Base-by-base conservation (phyloP, 2,797 vertebrate species). In the Peromyscus nudipes region DNA sequence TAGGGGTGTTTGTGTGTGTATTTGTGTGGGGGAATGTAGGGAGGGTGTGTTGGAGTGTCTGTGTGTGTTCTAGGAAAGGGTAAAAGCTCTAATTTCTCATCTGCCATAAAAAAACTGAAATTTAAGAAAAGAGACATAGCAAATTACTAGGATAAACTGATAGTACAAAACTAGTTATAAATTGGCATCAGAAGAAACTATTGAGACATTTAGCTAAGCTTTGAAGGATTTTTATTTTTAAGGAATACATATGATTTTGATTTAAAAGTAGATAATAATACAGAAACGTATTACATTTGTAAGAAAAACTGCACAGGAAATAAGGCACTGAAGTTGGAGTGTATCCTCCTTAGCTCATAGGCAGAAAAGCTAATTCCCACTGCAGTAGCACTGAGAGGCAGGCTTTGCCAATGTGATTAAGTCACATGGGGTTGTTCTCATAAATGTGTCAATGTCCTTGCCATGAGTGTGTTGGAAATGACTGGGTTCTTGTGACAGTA, bases 181-280 rank as follows among this genome's bases (percentile, higher is more conserved):
- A 11, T 65, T 84, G 34, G 21, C 65, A 27, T 34, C 46, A 92
- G 12, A 91, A 92, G 69, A 91, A 13, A 57, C 4, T 55, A 14
- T 40, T 88, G 31, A 7, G 40, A 79, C 40, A 34, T 76, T 52
- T n/a, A 83, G 84, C 69, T 90, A 27, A 91, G 1, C 10, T 31
- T 85, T 64, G 14, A 64, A 89, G 12, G 64, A 69, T 57, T 49
- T 80, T 93, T 52, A 81, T 71, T 81, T 96, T 91, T 87, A 95
- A 92, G 23, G 6, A 91, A 69, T 17, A 46, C 14, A 43, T 12
- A 8, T 69, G 77, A 75, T 94, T 94, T 94, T 89, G 40, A 79
- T 86, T 86, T 49, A 75, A 93, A 77, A 79, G 40, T 81, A 25
- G 29, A 75, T 12, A 73, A 69, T 17, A 85, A 89, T 25, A 91